Conservation (phyloP, 2,113 vertebrate species). For the Ciconia boyciana region DNA sequence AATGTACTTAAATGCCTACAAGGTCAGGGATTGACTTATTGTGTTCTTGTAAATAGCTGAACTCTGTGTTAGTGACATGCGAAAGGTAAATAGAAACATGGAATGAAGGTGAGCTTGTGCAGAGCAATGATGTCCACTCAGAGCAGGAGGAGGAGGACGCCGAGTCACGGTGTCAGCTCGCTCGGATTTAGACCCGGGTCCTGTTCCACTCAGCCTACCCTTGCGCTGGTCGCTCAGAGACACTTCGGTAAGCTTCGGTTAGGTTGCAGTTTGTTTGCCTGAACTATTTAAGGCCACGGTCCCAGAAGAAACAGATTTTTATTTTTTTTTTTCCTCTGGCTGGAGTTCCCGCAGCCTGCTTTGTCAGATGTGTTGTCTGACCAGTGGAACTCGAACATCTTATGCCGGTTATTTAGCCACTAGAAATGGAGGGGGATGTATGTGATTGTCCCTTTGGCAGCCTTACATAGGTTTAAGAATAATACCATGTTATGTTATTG, state of each 20-base stretch:
- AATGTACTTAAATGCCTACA: background rate
- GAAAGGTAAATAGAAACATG: background rate
- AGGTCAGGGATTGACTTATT: background rate
- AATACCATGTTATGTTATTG: accelerated
- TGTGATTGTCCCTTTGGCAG: background rate
- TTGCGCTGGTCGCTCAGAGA: background rate
- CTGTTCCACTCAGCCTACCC: background rate
- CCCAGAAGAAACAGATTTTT: background rate
- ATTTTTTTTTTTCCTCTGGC: background rate
- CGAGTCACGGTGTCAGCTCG: background rate
- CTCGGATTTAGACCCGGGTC: background rate
- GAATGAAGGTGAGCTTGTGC: background rate
- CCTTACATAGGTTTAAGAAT: accelerated
- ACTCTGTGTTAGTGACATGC: background rate
- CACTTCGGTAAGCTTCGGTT: accelerated
- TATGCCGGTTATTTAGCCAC: accelerated
- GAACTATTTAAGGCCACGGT: accelerated
- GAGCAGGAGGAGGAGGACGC: background rate
- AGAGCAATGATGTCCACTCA: background rate
- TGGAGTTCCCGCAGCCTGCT: background rate
- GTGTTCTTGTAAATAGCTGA: background rate
- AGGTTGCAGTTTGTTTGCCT: background rate
- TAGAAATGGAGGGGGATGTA: accelerated
- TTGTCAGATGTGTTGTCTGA: background rate
- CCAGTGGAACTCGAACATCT: accelerated